Evolutionary conservation across 2,888 invertebrate genomes (phyloP).

Genomic region (Andrena praecox): DNA sequence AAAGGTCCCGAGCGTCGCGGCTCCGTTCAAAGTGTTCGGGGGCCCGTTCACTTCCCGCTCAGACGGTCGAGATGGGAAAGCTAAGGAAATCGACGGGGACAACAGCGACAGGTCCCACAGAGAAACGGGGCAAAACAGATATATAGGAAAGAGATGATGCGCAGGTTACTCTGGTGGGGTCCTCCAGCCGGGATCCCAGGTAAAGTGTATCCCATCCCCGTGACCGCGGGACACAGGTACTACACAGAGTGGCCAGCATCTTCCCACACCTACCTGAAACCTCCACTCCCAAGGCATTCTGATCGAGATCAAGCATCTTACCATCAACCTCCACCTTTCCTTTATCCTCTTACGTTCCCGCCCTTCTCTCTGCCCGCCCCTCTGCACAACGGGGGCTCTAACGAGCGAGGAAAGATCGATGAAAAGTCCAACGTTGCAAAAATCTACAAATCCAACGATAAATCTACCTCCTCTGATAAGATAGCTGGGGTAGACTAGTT

Average conservation of each 20-base stretch:
- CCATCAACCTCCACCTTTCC: neutral
- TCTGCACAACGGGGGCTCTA: conserved; percentile 4
- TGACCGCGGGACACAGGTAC: conserved; percentile 62
- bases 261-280: conserved; percentile 75
- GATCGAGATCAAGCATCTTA: conserved; percentile 64
- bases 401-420: neutral
- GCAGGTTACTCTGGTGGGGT: conserved; percentile 61
- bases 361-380: neutral
- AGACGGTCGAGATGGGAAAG: conserved; percentile 2
- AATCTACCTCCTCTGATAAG: no score
- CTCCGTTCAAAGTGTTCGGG: neutral
- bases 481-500: neutral
- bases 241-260: conserved; percentile 75
- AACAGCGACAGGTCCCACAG: conserved; percentile 56
- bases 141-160: conserved; percentile 41
- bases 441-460: neutral
- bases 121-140: conserved; percentile 44
- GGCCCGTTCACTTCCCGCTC: neutral
- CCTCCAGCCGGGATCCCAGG: conserved; percentile 40
- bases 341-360: neutral
- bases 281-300: conserved; percentile 52
- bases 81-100: conserved; percentile 5
- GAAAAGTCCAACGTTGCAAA: neutral
- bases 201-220: conserved; percentile 40
- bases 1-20: neutral